These are phyloP conservation scores for Drosophila acutilabella DNA, from an alignment of 2,888 invertebrate genomes.

Conservation along the genomic window DNA sequence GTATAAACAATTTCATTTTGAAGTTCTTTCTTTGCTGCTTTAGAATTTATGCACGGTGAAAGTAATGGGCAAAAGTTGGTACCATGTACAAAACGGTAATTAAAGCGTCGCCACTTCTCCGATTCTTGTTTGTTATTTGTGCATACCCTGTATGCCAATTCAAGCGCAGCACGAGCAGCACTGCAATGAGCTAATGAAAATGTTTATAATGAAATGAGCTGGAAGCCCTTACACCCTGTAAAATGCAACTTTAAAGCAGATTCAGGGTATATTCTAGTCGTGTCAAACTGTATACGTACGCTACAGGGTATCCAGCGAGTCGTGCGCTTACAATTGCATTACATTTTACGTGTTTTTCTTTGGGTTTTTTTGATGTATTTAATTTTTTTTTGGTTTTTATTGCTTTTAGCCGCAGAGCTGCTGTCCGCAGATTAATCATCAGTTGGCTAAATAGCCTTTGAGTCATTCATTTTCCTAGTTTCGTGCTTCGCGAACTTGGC, in stretches of 20 bases:
- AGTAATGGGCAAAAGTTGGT: slow-evolving; percentile 65
- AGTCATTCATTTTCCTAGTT: slow-evolving; percentile 52
- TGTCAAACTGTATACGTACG: no score
- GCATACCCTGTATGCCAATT: slow-evolving; percentile 6
- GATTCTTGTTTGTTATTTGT: slow-evolving; percentile 17
- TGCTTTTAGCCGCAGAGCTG: slow-evolving; percentile 9
- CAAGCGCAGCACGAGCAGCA: background rate
- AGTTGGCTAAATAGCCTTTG: slow-evolving; percentile 51
- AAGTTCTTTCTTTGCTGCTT: slow-evolving; percentile 48
- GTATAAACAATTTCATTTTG: slow-evolving; percentile 68
- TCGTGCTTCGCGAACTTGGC: slow-evolving; percentile 39
- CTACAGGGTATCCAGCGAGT: slow-evolving; percentile 28
- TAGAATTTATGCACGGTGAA: slow-evolving; percentile 70
- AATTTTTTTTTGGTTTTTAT: slow-evolving; percentile 4
- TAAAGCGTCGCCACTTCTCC: slow-evolving; percentile 49
- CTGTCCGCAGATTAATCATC: slow-evolving; percentile 68
- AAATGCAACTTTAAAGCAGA: background rate
- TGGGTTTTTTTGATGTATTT: slow-evolving; percentile 5
- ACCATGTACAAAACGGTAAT: slow-evolving; percentile 57
- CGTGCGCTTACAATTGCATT: background rate
- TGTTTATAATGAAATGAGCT: background rate
- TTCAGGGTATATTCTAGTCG: no score
- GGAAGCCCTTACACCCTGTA: background rate
- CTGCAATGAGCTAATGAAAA: background rate
- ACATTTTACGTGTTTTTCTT: slow-evolving; percentile 1